These are phyloP conservation scores for Zaprionus inermis DNA, from an alignment of 1,140 invertebrate species.

Conservation along the genomic window DNA sequence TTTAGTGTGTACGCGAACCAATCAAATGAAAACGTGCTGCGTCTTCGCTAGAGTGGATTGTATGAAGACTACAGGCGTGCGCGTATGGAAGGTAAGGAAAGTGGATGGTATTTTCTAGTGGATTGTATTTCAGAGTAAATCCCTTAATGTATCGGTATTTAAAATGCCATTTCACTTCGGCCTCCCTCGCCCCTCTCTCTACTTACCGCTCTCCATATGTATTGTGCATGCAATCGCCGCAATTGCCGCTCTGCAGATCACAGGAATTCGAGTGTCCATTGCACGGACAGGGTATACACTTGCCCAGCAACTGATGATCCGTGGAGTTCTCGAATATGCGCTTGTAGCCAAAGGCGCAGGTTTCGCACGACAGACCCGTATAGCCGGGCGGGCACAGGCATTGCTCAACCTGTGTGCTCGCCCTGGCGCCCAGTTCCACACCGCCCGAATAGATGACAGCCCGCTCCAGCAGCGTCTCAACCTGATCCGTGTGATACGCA, in stretches of 20 bases:
- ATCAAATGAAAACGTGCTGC: background rate
- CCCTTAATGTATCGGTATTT: too few species aligned
- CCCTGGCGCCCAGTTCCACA: constrained; percentile 65
- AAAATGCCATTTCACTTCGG: too few species aligned
- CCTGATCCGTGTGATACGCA: constrained; percentile 97
- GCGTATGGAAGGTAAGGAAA: background rate
- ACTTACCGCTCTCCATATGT: constrained; percentile 86
- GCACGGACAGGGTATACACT: constrained; percentile 95
- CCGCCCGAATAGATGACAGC: constrained; percentile 79
- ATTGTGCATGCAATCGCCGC: constrained; percentile 89
- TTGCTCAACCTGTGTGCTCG: constrained; percentile 85
- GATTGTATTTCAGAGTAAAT: too few species aligned
- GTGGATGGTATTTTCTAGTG: background rate
- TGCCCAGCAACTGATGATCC: constrained; percentile 85
- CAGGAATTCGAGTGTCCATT: constrained; percentile 94
- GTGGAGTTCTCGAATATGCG: constrained; percentile 88
- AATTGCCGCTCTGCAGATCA: constrained; percentile 91
- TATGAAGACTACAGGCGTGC: background rate
- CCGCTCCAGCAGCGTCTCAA: constrained; percentile 88
- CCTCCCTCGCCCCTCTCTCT: background rate
- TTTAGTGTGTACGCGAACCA: constrained; percentile 17
- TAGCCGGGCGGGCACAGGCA: constrained; percentile 89
- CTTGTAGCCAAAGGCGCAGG: constrained; percentile 93
- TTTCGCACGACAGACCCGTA: constrained; percentile 92
- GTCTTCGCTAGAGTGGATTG: background rate